Percentiles rank a stretch among this genome's conserved stretches.
Conservation (phyloP, 2,888 invertebrate species). For the Limnephilus lunatus region DNA sequence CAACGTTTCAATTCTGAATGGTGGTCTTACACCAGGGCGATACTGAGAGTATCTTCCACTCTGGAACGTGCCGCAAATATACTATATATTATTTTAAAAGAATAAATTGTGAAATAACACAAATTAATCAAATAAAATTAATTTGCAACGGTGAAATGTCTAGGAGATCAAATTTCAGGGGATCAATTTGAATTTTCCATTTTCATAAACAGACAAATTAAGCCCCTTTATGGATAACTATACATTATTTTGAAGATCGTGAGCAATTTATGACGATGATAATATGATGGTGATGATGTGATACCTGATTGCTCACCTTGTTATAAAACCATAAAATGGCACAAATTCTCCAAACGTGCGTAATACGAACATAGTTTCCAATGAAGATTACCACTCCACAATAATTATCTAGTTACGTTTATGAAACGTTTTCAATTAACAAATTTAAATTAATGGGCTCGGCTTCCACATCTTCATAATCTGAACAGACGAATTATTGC, state of each 20-base stretch:
- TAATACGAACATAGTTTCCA: background rate
- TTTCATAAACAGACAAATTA: too few relatives aligned
- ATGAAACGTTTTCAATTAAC: background rate
- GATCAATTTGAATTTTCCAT: too few relatives aligned
- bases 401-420: background rate
- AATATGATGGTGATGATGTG: background rate
- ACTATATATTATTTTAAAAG: too few relatives aligned
- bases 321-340: background rate
- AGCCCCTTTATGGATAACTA: too few relatives aligned
- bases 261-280: background rate
- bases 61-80: too few relatives aligned
- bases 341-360: background rate
- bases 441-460: background rate
- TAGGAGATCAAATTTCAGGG: too few relatives aligned
- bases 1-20: too few relatives aligned
- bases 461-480: background rate
- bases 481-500: background rate
- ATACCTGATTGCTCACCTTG: background rate
- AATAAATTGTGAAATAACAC: too few relatives aligned
- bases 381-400: background rate
- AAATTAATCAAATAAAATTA: too few relatives aligned
- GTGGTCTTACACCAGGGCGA: too few relatives aligned
- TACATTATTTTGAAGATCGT: background rate
- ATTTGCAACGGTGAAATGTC: too few relatives aligned
- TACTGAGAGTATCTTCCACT: too few relatives aligned